Evolutionary conservation across 2,113 vertebrate genomes (phyloP), one percentile per base, ranked within the genome.

Genomic region (Cepphus grylle): DNA sequence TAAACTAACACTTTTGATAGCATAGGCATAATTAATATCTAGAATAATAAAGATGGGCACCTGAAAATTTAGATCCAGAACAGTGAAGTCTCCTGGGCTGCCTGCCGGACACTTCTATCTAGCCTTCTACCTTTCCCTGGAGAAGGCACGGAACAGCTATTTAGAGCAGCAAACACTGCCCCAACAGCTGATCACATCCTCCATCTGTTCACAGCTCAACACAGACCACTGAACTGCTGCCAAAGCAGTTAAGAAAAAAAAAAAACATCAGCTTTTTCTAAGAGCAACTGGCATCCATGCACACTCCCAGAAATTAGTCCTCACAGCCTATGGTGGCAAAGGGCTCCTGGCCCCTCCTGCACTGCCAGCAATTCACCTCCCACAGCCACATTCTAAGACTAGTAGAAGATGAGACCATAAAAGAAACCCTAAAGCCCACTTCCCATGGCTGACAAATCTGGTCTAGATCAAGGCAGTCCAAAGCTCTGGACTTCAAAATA

Each of bases 121-220:
- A 50, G 55, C 14, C 50, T 81, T 45, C 38, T 50, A 94, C 93
- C 93, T 38, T 34, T 74, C 72, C 47, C 83, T 23, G 26, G 34
- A 94, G 72, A 81, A 95, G 95, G 53, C 69, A 81, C 78, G 88
- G 71, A 86, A 83, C 42, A 95, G 59, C 77, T 91, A 95, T 96
- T 92, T 92, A 83, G 80, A 95, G 93, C 53, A 90, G 50, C 86
- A 83, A 94, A 97, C 55, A 67, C 83, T 95, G 91, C 45, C 93
- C 86, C 93, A 95, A 88, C 86, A 96, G 91, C 94, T 95, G 93
- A 96, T 94, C 94, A 92, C 95, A 96, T 94, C 94, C 69, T 97
- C 96, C 91, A 92, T 94, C 88, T 96, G 88, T 88, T 87, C 43
- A 4, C 86, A 94, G 83, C 80, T 84, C 93, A 89, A 91, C 81